Conservation (phyloP, 2,888 invertebrate genomes). For the Octonoba sinensis region DNA sequence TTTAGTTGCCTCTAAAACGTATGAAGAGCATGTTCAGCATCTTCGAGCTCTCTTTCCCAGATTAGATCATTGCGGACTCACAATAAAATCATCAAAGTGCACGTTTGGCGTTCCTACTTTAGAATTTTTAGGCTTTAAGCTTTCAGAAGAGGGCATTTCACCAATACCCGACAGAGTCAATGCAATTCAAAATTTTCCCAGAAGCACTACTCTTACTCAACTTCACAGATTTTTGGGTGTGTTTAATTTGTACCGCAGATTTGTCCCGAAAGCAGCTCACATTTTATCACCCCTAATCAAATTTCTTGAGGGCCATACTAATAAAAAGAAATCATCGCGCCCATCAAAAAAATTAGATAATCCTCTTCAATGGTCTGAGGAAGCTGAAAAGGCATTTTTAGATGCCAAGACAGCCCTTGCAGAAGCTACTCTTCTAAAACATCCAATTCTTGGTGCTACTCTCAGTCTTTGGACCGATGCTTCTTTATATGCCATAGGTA, state of each 20-base stretch:
- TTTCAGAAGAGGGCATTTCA: conserved; percentile 24
- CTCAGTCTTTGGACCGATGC: conserved; percentile 24
- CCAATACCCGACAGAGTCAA: conserved; percentile 31
- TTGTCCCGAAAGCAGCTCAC: conserved; percentile 18
- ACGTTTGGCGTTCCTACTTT: conserved; percentile 24
- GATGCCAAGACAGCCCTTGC: conserved; percentile 15
- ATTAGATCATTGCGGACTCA: conserved; percentile 29
- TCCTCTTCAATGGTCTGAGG: conserved; percentile 17
- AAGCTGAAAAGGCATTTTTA: conserved; percentile 29
- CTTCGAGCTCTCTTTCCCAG: conserved; percentile 21
- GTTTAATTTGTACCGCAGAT: conserved; percentile 54
- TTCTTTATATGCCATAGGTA: conserved; percentile 4
- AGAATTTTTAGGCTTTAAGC: conserved; percentile 38
- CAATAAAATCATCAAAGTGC: conserved; percentile 37
- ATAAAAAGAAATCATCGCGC: conserved; percentile 11
- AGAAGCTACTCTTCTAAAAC: too few species aligned
- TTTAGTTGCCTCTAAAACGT: conserved; percentile 13
- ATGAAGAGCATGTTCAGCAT: conserved; percentile 35
- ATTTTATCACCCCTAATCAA: conserved; percentile 20
- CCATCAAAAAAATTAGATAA: conserved; percentile 1
- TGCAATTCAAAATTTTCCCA: conserved; percentile 47
- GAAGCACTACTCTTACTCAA: conserved; percentile 32
- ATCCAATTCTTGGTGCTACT: neutral
- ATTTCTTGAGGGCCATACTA: conserved; percentile 23
- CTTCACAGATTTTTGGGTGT: conserved; percentile 50